These are phyloP conservation scores for Pantala flavescens DNA, from an alignment of 1,140 invertebrate genomes.

Conservation along the genomic window DNA sequence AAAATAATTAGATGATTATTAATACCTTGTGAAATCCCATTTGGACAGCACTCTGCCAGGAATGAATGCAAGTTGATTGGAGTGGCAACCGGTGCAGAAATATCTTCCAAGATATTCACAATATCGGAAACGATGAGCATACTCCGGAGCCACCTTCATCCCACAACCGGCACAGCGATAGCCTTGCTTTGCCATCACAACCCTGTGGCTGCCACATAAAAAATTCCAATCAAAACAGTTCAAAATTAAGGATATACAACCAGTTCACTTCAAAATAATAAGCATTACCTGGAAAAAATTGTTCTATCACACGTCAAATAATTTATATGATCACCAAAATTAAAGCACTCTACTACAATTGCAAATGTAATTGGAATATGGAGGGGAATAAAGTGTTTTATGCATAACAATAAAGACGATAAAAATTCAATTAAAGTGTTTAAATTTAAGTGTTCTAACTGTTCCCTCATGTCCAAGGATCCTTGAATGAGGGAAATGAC, in stretches of 20 bases:
- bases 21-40: slow-evolving; percentile 59
- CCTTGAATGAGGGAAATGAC: too few relatives aligned
- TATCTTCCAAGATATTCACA: slow-evolving; percentile 80
- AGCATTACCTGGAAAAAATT: too few relatives aligned
- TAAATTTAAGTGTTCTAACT: too few relatives aligned
- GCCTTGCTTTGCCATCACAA: slow-evolving; percentile 62
- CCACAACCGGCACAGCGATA: slow-evolving; percentile 79
- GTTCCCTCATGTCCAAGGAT: too few relatives aligned
- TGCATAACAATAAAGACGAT: too few relatives aligned
- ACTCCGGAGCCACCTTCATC: slow-evolving; percentile 60
- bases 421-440: too few relatives aligned
- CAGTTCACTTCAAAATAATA: background rate
- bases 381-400: too few relatives aligned
- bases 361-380: too few relatives aligned
- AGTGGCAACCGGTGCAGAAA: slow-evolving; percentile 83
- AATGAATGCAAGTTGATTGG: slow-evolving; percentile 60
- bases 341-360: too few relatives aligned
- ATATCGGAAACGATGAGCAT: slow-evolving; percentile 61
- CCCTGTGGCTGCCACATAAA: slow-evolving; percentile 44
- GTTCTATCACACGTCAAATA: too few relatives aligned
- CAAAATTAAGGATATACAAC: background rate
- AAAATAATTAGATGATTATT: background rate
- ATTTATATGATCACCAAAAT: too few relatives aligned
- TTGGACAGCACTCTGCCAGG: slow-evolving; percentile 65
- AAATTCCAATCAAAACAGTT: slow-evolving; percentile 21